These are phyloP conservation scores for Palythoa heliodiscus DNA, from an alignment of 92 coral and sea anemone genomes.

Conservation along the genomic window DNA sequence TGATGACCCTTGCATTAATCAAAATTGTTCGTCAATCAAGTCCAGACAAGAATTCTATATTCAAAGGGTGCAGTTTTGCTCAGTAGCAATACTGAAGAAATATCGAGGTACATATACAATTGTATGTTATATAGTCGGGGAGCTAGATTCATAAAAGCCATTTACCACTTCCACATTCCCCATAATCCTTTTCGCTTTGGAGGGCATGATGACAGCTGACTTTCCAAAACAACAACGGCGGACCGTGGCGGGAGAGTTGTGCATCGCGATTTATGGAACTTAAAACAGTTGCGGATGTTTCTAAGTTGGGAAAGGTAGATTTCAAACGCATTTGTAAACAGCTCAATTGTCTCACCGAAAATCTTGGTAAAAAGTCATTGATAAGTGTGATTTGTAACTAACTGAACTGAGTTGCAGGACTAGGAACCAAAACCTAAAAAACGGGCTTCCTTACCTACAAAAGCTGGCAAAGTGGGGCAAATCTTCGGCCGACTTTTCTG, in stretches of 20 bases:
- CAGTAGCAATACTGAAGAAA: too few species aligned
- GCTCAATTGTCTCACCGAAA: not conserved
- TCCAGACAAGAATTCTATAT: too few species aligned
- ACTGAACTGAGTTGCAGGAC: conserved; percentile 29
- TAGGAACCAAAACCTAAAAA: not conserved
- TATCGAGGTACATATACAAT: too few species aligned
- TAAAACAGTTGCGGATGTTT: not conserved
- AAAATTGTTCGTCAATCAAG: too few species aligned
- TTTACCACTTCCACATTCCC: conserved; percentile 33
- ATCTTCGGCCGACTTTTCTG: too few species aligned
- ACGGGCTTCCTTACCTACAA: conserved; percentile 44
- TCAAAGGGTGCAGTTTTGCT: too few species aligned
- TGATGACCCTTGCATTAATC: too few species aligned
- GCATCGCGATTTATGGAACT: not conserved
- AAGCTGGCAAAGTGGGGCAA: too few species aligned
- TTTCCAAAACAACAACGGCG: conserved; percentile 27
- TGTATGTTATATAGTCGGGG: too few species aligned
- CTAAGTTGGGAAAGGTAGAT: conserved; percentile 3
- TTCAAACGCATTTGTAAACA: conserved; percentile 7
- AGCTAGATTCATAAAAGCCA: too few species aligned
- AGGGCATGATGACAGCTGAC: conserved; percentile 27
- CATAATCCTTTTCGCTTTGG: conserved; percentile 49
- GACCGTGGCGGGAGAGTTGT: not conserved
- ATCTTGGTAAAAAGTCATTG: conserved; percentile 48
- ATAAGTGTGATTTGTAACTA: conserved; percentile 46